phyloP scores from a whole-genome alignment of 92 coral and sea anemone species.

The Muricea muricata region DNA sequence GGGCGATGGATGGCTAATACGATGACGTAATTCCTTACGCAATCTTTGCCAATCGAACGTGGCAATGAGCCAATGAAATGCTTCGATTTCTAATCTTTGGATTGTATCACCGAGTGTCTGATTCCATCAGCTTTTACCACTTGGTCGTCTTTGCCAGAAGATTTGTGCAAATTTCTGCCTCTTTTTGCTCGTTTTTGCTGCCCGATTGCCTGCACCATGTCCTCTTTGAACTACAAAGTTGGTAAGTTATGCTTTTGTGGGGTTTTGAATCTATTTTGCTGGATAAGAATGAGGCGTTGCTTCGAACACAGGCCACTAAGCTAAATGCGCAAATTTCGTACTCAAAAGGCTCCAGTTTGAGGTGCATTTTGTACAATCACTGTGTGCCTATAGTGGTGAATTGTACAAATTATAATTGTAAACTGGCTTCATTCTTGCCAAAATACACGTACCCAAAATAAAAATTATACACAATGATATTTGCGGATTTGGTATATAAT shows the following conservation, averaged over 20 bases:
- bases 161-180: not conserved
- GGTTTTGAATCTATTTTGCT: not conserved
- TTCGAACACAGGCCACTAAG: not conserved
- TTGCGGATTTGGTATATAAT: not conserved
- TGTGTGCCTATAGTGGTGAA: not conserved
- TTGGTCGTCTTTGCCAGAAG: not conserved
- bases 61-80: not conserved
- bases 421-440: not conserved
- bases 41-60: not conserved
- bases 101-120: not conserved
- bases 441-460: not conserved
- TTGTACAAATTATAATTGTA: not conserved
- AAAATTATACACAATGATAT: not conserved
- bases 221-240: conserved; percentile 23
- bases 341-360: not conserved
- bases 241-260: conserved; percentile 5
- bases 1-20: not conserved
- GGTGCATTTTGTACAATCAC: not conserved
- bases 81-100: conserved; percentile 13
- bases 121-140: not conserved
- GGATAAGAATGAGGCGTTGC: not conserved
- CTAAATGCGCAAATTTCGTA: conserved; percentile 82
- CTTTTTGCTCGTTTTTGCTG: not conserved
- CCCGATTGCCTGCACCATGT: not conserved
- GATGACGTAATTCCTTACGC: not conserved